Conservation (phyloP, 2,113 vertebrate species). For the Fulica atra region DNA sequence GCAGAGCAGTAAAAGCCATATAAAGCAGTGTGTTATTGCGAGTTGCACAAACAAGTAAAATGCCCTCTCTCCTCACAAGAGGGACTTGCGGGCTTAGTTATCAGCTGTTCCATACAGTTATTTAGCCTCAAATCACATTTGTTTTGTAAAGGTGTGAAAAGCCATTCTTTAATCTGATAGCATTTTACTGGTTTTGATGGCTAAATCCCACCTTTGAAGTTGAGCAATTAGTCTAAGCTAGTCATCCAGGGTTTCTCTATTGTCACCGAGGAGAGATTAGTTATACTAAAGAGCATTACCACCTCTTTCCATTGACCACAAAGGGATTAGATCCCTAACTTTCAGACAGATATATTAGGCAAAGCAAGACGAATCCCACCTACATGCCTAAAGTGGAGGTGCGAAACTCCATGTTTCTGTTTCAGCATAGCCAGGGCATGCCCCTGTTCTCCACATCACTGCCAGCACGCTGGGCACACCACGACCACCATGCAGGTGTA, state of each 20-base stretch:
- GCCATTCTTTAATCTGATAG: constrained; percentile 38
- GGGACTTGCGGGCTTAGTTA: background rate
- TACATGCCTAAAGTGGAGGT: background rate
- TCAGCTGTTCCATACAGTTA: background rate
- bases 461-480: accelerated
- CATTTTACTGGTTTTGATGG: constrained; percentile 10
- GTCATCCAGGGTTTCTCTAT: constrained; percentile 19
- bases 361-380: background rate
- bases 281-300: constrained; percentile 46
- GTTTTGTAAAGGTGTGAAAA: constrained; percentile 28
- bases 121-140: constrained; percentile 23
- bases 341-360: background rate
- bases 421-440: accelerated
- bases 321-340: constrained; percentile 25
- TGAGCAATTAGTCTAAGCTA: constrained; percentile 47
- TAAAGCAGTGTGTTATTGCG: background rate
- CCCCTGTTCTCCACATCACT: background rate
- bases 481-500: background rate
- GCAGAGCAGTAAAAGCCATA: background rate
- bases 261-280: constrained; percentile 27
- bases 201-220: constrained; percentile 46
- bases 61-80: background rate
- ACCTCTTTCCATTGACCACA: background rate
- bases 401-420: background rate
- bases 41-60: background rate